Evolutionary conservation across 2,113 vertebrate species (phyloP).

Genomic region (Oceanites oceanicus): DNA sequence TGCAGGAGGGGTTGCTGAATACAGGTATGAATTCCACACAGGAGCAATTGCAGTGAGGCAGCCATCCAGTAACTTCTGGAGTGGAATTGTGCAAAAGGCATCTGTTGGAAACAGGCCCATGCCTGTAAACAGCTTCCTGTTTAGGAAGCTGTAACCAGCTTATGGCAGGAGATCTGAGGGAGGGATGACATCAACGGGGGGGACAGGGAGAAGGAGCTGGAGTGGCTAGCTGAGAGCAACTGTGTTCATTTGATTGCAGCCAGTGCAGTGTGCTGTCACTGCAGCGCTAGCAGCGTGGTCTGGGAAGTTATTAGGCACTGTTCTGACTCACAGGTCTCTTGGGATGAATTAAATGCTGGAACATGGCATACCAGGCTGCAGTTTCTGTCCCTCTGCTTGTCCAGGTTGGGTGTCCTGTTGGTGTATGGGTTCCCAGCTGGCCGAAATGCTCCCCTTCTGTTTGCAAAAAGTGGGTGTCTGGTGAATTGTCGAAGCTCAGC

Average conservation of each 20-base stretch:
- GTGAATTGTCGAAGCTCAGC: neutral
- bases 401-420: neutral
- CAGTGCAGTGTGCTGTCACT: neutral
- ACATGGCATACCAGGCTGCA: neutral
- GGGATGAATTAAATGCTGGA: neutral
- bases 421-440: neutral
- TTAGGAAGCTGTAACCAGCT: neutral
- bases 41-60: neutral
- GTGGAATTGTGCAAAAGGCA: neutral
- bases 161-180: neutral
- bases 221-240: neutral
- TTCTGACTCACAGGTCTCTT: neutral
- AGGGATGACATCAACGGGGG: neutral
- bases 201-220: neutral
- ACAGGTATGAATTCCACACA: constrained; percentile 79
- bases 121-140: neutral
- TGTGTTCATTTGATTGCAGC: rapidly evolving
- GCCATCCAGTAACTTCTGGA: neutral
- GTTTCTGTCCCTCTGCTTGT: neutral
- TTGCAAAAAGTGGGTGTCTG: neutral
- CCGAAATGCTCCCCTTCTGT: neutral
- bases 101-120: neutral
- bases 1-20: constrained; percentile 91
- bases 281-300: neutral
- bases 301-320: neutral